Base-by-base conservation (phyloP, 2,113 vertebrate species). In the Bombycilla garrulus region DNA sequence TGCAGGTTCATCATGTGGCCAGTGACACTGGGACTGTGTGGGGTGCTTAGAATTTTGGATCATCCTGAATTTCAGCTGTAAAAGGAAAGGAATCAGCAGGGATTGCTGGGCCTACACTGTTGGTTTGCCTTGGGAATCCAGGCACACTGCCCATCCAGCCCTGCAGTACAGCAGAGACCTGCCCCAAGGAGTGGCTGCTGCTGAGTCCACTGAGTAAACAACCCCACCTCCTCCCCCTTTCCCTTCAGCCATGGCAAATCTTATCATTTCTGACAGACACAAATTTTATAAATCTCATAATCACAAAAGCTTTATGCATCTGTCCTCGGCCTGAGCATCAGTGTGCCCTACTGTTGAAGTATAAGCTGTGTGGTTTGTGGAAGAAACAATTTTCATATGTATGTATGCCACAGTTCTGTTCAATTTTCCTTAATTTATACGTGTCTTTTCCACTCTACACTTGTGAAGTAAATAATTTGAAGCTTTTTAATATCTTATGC, bases 321-420 rank as follows among this genome's bases (percentile, higher is more conserved):
- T 70, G 51, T 15, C 44, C 44, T 33, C 58, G 20, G 20, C 51
- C 56, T 42, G 29, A 20, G 9, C 15, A 51, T 54, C 21, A 35
- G 25, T 6, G 25, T 36, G 10, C 24, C 51, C 38, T 44, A 29
- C 17, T 62, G 26, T 23, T 36, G 64, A 62, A 11, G 31, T 10
- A 19, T 2, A 53, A 2, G 17, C 29, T 9, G 12, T 0, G 0
- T 65, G 44, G 62, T 6, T n/a, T 9, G 31, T 8, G 20, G 25
- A 83, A 83, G 14, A 18, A 31, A 15, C 48, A 31, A 25, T 40
- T 56, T 76, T 89, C 35, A 50, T 15, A 16, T 9, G 5, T 21
- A 38, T 0, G 0, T 31, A 69, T 25, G 14, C 35, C 33, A 45
- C 5, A 2, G 15, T 35, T 85, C 35, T 66, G 20, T 33, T 85